These are phyloP conservation scores for Nematostella vectensis DNA, from an alignment of 92 coral and sea anemone species.

Conservation along the genomic window DNA sequence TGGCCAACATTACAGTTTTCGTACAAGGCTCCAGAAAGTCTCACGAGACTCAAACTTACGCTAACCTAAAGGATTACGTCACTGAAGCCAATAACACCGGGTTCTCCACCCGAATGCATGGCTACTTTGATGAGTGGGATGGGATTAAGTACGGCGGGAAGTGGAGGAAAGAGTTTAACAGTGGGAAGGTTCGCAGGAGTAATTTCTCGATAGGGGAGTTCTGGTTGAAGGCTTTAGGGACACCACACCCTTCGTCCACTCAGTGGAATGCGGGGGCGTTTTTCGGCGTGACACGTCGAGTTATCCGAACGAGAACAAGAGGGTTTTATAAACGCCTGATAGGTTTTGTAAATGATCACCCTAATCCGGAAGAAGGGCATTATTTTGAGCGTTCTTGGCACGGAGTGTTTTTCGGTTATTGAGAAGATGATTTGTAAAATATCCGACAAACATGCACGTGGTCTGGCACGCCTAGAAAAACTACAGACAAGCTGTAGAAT, in stretches of 20 bases:
- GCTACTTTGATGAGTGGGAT: constrained; percentile 8
- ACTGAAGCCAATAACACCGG: neutral
- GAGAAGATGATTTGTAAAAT: too few relatives aligned
- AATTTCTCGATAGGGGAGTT: constrained; percentile 28
- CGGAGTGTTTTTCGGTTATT: constrained; percentile 26
- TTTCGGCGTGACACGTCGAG: constrained; percentile 30
- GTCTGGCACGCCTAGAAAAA: too few relatives aligned
- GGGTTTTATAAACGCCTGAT: constrained; percentile 32
- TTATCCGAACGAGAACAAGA: constrained; percentile 25
- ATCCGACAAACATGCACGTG: too few relatives aligned
- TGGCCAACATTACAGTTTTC: constrained; percentile 45
- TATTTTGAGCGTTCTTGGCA: constrained; percentile 53
- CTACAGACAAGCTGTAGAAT: too few relatives aligned
- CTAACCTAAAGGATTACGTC: constrained; percentile 5
- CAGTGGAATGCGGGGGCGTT: constrained; percentile 17
- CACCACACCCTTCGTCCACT: constrained; percentile 13
- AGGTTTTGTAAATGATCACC: constrained; percentile 35
- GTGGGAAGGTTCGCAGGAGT: constrained; percentile 29
- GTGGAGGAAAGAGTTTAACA: constrained; percentile 9
- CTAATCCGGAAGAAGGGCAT: constrained; percentile 52
- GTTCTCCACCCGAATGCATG: neutral
- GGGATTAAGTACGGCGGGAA: constrained; percentile 11
- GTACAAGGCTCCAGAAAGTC: constrained; percentile 27
- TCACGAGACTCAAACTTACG: neutral
- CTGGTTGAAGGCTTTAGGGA: constrained; percentile 17